A percentile compares a stretch with the other conserved stretches of the same genome.
phyloP scores from a whole-genome alignment of 2,888 invertebrate genomes.

The Perizoma flavofasciatum region DNA sequence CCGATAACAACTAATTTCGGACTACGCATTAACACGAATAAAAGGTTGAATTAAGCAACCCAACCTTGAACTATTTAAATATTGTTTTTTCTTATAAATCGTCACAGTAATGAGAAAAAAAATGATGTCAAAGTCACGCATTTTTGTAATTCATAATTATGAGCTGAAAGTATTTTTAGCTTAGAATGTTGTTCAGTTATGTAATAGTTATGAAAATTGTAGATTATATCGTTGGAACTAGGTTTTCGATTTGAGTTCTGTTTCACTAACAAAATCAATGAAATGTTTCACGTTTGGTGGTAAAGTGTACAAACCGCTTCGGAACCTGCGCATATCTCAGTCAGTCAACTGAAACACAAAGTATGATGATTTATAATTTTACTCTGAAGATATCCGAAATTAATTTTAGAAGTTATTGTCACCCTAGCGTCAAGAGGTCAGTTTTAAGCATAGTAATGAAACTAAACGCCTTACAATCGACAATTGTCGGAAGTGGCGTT shows the following conservation, averaged over 20 bases:
- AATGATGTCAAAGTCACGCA: conserved; percentile 52
- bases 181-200: conserved; percentile 10
- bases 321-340: neutral
- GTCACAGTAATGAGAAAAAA: conserved; percentile 36
- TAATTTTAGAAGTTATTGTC: conserved; percentile 16
- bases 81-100: conserved; percentile 44
- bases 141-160: conserved; percentile 29
- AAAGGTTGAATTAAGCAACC: conserved; percentile 50
- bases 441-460: conserved; percentile 37
- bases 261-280: neutral
- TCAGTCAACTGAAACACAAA: too few species aligned
- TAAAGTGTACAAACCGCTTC: neutral
- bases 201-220: conserved; percentile 1
- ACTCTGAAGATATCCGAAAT: too few species aligned
- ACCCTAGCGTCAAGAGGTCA: conserved; percentile 31
- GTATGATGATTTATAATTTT: too few species aligned
- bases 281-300: neutral
- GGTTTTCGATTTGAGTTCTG: conserved; percentile 6
- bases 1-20: conserved; percentile 68
- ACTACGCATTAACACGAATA: conserved; percentile 70
- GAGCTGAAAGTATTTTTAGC: conserved; percentile 22
- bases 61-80: conserved; percentile 69
- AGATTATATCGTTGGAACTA: conserved; percentile 20
- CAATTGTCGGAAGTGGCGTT: conserved; percentile 37
- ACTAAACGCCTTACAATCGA: conserved; percentile 38